Percentiles rank a stretch among this genome's conserved stretches.
Evolutionary conservation across 2,113 vertebrate species (phyloP).

Genomic region (Muntiacus muntjak): DNA sequence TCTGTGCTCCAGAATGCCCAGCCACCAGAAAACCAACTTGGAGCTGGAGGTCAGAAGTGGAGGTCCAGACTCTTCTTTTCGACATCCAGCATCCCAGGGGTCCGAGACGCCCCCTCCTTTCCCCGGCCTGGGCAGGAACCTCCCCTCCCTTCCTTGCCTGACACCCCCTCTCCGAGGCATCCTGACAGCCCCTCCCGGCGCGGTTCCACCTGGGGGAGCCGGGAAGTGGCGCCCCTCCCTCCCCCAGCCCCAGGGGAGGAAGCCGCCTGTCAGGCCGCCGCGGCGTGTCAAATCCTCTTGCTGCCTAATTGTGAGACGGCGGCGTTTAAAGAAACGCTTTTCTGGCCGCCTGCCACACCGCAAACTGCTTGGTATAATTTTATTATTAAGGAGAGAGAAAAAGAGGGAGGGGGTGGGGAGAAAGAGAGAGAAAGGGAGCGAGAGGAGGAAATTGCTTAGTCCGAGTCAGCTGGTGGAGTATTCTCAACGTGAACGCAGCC

Average conservation of each 20-base stretch:
- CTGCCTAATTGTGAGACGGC: conserved; percentile 82
- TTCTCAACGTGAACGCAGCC: conserved; percentile 28
- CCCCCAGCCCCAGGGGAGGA: conserved; percentile 51
- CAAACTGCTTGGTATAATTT: conserved; percentile 81
- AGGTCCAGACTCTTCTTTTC: not conserved
- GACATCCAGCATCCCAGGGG: not conserved
- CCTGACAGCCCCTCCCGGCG: conserved; percentile 34
- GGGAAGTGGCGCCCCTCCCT: conserved; percentile 45
- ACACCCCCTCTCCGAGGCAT: not conserved
- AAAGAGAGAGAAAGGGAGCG: not conserved
- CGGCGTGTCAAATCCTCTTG: conserved; percentile 75
- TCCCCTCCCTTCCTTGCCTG: not conserved
- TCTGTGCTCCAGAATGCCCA: not conserved
- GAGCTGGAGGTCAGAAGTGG: not conserved
- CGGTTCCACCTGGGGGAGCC: conserved; percentile 45
- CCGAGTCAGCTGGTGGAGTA: conserved; percentile 63
- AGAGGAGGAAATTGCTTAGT: conserved; percentile 33
- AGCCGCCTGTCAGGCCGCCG: conserved; percentile 75
- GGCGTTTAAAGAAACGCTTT: conserved; percentile 82
- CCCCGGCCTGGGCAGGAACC: not conserved
- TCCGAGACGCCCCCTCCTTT: not conserved
- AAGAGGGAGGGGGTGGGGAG: conserved; percentile 49
- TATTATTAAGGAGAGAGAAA: conserved; percentile 77
- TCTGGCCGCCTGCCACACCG: conserved; percentile 82
- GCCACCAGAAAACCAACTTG: not conserved